These are phyloP conservation scores for Labeo calbasu DNA, from an alignment of 2,797 vertebrate species.

Conservation along the genomic window DNA sequence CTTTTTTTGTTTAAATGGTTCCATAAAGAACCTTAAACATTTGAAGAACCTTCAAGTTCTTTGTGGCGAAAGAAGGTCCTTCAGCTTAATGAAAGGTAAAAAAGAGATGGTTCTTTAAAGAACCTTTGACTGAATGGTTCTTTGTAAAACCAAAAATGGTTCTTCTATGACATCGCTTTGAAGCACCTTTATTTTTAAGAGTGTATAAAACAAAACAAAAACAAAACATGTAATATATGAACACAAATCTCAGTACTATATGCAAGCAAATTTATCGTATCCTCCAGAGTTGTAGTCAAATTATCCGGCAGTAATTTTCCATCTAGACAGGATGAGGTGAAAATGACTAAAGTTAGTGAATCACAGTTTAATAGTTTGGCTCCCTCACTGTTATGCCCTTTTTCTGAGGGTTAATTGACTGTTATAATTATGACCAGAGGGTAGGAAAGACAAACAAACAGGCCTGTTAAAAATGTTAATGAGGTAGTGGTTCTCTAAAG, in stretches of 20 bases:
- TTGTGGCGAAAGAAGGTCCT: no score
- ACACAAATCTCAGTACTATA: neutral
- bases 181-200: no score
- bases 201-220: no score
- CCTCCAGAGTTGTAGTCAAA: neutral
- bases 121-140: no score
- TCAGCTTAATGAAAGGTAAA: no score
- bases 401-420: slow-evolving; percentile 43
- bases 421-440: slow-evolving; percentile 44
- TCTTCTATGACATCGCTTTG: no score
- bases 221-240: neutral
- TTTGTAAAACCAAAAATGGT: no score
- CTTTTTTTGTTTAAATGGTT: no score
- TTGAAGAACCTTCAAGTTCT: no score
- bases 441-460: slow-evolving; percentile 44
- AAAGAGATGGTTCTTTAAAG: no score
- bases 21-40: no score
- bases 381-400: slow-evolving; percentile 18
- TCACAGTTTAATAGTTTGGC: slow-evolving; percentile 18
- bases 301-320: neutral
- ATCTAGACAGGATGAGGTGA: slow-evolving; percentile 13
- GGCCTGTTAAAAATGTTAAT: slow-evolving; percentile 54
- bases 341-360: slow-evolving; percentile 19
- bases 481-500: slow-evolving; percentile 38
- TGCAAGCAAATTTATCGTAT: neutral